These are phyloP conservation scores for Scartelaos histophorus DNA, from an alignment of 2,113 vertebrate species.

Conservation along the genomic window DNA sequence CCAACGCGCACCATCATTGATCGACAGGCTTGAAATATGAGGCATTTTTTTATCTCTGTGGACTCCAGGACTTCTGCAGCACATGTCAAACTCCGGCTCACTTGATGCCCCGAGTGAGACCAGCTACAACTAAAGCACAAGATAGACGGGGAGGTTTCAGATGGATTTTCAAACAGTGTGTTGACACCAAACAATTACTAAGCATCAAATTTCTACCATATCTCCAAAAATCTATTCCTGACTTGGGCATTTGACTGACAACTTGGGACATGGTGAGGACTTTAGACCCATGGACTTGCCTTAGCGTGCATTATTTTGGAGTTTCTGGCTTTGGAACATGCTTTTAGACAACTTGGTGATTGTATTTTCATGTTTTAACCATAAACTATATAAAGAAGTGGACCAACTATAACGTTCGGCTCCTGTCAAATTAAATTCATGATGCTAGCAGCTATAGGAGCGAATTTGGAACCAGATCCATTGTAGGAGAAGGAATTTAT, in stretches of 20 bases:
- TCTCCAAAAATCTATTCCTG: not conserved
- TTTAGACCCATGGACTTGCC: not conserved
- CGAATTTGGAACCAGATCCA: no score
- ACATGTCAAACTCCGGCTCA: not conserved
- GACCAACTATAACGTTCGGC: no score
- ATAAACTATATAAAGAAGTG: no score
- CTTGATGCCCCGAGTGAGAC: not conserved
- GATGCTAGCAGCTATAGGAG: no score
- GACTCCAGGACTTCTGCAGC: not conserved
- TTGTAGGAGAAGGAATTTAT: no score
- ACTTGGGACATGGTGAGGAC: not conserved
- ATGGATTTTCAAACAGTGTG: not conserved
- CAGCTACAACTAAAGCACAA: not conserved
- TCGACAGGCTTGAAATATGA: constrained; percentile 1
- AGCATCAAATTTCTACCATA: not conserved
- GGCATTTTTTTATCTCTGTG: constrained; percentile 2
- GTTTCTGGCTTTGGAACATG: no score
- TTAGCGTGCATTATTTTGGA: no score
- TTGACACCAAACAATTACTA: not conserved
- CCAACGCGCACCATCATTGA: not conserved
- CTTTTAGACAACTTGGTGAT: no score
- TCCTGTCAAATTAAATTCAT: no score
- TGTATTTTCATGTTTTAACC: no score
- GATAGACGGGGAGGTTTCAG: not conserved
- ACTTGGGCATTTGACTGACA: not conserved